Evolutionary conservation across 2,113 vertebrate species (phyloP).

Genomic region (Sinosuthora webbiana): DNA sequence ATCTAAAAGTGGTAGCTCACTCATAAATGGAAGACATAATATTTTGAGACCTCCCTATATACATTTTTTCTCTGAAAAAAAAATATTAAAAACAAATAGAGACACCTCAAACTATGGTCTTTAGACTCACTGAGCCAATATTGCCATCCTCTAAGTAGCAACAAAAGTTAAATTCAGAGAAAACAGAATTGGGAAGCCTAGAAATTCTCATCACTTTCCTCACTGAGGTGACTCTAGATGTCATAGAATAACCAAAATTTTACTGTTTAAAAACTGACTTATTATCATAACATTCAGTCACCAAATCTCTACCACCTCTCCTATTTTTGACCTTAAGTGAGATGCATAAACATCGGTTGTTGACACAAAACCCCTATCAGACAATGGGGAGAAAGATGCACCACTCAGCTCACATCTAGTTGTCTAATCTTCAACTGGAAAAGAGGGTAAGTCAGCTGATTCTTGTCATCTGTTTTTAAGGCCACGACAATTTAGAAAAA

Average conservation of each 20-base stretch:
- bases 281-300: background rate
- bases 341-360: background rate
- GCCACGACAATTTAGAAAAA: background rate
- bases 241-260: background rate
- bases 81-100: background rate
- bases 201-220: background rate
- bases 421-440: background rate
- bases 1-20: background rate
- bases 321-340: background rate
- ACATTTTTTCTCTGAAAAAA: fast-evolving
- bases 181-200: background rate
- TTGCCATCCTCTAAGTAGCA: background rate
- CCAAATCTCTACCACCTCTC: background rate
- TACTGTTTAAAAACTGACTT: background rate
- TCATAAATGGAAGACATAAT: background rate
- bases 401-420: background rate
- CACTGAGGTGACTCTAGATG: background rate
- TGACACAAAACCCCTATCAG: background rate
- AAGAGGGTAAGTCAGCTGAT: background rate
- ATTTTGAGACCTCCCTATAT: background rate
- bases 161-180: background rate
- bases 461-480: background rate
- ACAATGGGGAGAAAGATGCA: background rate
- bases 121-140: background rate
- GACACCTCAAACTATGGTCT: background rate